Percentiles rank a stretch among this genome's conserved stretches.
Evolutionary conservation across 2,113 vertebrate species (phyloP).

Genomic region (Nothoprocta pentlandii): DNA sequence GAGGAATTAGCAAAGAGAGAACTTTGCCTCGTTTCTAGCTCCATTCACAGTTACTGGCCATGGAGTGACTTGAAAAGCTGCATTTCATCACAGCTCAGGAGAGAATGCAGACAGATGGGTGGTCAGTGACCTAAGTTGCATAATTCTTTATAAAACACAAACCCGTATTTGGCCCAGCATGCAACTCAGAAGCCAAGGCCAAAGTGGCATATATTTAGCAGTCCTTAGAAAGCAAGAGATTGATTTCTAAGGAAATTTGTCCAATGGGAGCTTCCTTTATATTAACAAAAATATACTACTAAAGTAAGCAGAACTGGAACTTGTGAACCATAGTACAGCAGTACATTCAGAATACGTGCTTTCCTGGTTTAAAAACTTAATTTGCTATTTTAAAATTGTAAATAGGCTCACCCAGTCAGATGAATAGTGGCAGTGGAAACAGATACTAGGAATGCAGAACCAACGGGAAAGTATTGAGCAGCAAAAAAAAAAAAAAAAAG

Average conservation of each 20-base stretch:
- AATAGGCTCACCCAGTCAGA: background rate
- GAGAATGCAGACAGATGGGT: background rate
- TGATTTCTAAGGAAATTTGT: background rate
- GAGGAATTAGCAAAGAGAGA: background rate
- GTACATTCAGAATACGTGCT: background rate
- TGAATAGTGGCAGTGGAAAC: background rate
- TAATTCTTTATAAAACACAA: background rate
- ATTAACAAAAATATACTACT: background rate
- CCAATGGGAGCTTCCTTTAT: background rate
- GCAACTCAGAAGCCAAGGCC: background rate
- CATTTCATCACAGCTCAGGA: background rate
- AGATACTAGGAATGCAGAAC: background rate
- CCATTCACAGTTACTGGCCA: background rate
- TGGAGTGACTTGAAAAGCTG: slow-evolving; percentile 12
- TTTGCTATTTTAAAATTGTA: background rate
- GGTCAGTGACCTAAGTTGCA: background rate
- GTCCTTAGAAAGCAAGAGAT: background rate
- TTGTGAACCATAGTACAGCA: background rate
- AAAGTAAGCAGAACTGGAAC: background rate
- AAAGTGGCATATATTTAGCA: background rate
- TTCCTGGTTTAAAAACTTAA: background rate
- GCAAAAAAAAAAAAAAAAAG: background rate
- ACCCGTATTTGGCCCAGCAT: background rate
- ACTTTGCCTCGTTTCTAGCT: background rate
- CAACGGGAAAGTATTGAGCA: background rate